Base-by-base conservation (phyloP, 2,113 vertebrate genomes). In the Regulus satrapa region DNA sequence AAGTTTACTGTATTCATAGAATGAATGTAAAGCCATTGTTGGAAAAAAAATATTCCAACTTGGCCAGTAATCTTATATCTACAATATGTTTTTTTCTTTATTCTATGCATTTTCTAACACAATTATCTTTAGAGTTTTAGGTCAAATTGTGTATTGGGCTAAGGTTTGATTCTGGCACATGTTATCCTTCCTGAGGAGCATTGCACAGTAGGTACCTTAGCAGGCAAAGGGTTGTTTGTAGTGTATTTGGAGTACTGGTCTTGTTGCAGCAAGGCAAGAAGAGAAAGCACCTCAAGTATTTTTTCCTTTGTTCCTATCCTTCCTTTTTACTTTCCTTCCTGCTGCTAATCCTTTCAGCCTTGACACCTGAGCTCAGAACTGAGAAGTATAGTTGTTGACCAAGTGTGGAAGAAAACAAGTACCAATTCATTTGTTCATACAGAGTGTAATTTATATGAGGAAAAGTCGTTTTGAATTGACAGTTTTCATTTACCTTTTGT, bases 381-480 rank as follows among this genome's bases (percentile, higher is more conserved):
- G 68, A 86, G 64, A 81, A 52, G 64, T 66, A 74, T 43, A 68
- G 51, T n/a, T 94, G 61, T 92, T 95, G 76, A 89, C 64, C 61
- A 78, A 56, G 62, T 89, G 84, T 89, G 49, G 67, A 95, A 80
- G 62, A 72, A 94, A 84, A 25, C 69, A 91, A 91, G 49, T 85
- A 49, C 56, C 80, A 80, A 75, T 88, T 54, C 21, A 38, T 95
- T 89, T 6, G 13, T 84, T 94, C 52, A 62, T 62, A 32, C 14
- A 26, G 24, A 67, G 61, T 79, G 89, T 86, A 81, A 90, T 96
- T 89, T 95, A 54, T 93, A 87, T 91, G 74, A 69, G 76, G 36
- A 90, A 64, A 96, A 93, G 64, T 86, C 24, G 3, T 73, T 96
- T 67, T 84, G 80, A 92, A 91, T 95, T 89, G 76, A 73, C 86